Base-by-base conservation (phyloP, 2,888 invertebrate species). In the Lasioglossum morio region DNA sequence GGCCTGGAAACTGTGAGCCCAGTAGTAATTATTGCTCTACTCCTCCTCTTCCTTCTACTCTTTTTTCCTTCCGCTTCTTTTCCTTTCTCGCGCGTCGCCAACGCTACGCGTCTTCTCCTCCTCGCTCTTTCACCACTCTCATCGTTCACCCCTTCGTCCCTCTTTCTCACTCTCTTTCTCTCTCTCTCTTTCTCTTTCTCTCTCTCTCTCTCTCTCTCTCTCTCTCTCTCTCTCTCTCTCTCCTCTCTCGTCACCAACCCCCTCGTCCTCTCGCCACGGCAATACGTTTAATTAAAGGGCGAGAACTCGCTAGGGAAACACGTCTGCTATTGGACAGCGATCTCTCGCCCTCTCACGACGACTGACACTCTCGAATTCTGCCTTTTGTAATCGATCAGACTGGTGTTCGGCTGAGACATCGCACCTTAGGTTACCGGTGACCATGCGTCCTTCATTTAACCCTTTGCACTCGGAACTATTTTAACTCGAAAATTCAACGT, bases 11-110 rank as follows among this genome's bases (percentile, higher is more conserved):
- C 91, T 91, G 88, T 88, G 89, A 91, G 91, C 91, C 91, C 92
- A 91, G 92, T 92, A 92, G 92, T 93, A 93, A 93, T 94, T 93
- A 94, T 92, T 93, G 87, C 90, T 91, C 85, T 77, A 87, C 83
- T 83, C 81, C 86, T 82, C 76, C 84, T 72, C 73, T 34, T 82
- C 69, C 86, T 77, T 63, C 78, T 60, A 77, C 87, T 87, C 85
- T 87, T 80, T 88, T 85, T 85, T 77, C 78, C 79, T 85, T 88
- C 82, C 82, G 84, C 82, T 82, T 75, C 87, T 79, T 81, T 88
- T 79, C 81, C 74, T 75, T 75, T 72, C 74, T 85, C 89, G 60
- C 85, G 82, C 79, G 72, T 81, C 86, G 72, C 74, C 87, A 16
- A 75, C 66, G 72, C 57, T 57, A 27, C 82, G 57, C 46, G 27